These are phyloP conservation scores for Coleophora deauratella DNA, from an alignment of 2,888 invertebrate species.

Conservation along the genomic window DNA sequence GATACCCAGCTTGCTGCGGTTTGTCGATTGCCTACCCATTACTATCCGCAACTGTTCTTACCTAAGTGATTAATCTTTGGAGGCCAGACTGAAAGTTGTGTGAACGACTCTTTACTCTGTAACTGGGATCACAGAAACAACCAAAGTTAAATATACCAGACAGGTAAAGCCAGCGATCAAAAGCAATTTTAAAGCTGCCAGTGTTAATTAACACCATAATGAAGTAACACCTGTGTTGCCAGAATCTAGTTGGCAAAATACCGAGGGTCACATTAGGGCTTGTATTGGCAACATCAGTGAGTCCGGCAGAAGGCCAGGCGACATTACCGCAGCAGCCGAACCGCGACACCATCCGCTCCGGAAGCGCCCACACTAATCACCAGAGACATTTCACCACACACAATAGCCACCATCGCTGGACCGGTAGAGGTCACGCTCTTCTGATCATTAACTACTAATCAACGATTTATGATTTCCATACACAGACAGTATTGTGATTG, in stretches of 20 bases:
- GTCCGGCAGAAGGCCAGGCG: constrained; percentile 21
- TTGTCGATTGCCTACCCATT: too few relatives aligned
- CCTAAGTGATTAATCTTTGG: too few relatives aligned
- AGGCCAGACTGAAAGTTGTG: too few relatives aligned
- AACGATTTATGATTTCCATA: constrained; percentile 38
- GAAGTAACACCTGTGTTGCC: too few relatives aligned
- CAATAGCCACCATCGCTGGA: constrained; percentile 41
- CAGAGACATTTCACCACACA: constrained; percentile 67
- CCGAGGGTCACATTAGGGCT: constrained; percentile 3
- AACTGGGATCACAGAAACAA: too few relatives aligned
- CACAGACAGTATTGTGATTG: constrained; percentile 38
- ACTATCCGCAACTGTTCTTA: too few relatives aligned
- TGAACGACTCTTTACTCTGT: too few relatives aligned
- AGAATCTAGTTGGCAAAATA: constrained; percentile 1
- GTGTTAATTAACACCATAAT: too few relatives aligned
- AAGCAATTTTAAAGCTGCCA: too few relatives aligned
- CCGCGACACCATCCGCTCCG: constrained; percentile 63
- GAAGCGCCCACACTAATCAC: constrained; percentile 61
- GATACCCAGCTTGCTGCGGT: background rate
- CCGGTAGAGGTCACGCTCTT: constrained; percentile 56
- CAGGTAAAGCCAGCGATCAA: too few relatives aligned
- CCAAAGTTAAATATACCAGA: too few relatives aligned
- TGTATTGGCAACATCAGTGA: constrained; percentile 19
- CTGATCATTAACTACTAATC: constrained; percentile 51
- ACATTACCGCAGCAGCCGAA: constrained; percentile 49